Evolutionary conservation across 1,140 invertebrate genomes (phyloP), one percentile per base, ranked within the genome.

Genomic region (Trachymyrmex cornetzi): DNA sequence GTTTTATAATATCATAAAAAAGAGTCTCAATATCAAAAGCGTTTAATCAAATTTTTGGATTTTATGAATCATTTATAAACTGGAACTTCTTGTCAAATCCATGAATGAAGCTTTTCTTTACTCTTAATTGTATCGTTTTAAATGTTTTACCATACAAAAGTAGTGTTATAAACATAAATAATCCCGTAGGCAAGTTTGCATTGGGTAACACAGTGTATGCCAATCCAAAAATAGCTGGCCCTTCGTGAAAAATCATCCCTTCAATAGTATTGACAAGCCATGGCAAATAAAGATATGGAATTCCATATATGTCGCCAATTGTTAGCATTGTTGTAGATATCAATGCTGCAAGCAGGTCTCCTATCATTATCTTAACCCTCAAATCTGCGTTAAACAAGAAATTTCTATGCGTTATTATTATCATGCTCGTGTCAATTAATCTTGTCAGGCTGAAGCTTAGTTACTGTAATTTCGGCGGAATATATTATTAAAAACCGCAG

Each of bases 401-500:
- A 63, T 61, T 59, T 19, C 14, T 22, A 19, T 2, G 5, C 14
- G 3, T 85, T 66, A 11, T 61, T 14, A 11, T 85, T 66, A 14
- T 61, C 1, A 5, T 22, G 2, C 16, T 72, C 48, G 4, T 9
- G 22, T 38, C 27, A 3, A 75, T 50, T 50, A 34, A 57, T 72
- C 55, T 12, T 55, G 11, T 64, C 7, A 38, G 7, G 4, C 14
- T 71, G 2, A 34, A 61, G 3, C 12, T 75, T 64, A 64, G 22
- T 92, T 91, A 93, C 93, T 92, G 22, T 93, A 92, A 82, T 55
- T 90, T 67, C 92, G 90, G 11, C 89, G 90, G 61, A 93, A 93
- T 69, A 93, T 81, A 6, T 90, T 69, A 61, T 93, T 89, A 59
- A 93, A 93, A 3, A 88, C 81, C 1, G 77, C 88, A 0, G 92